A percentile compares a stretch with the other conserved stretches of the same genome.
Conservation (phyloP, 2,888 invertebrate species). For the Graphium colonna region DNA sequence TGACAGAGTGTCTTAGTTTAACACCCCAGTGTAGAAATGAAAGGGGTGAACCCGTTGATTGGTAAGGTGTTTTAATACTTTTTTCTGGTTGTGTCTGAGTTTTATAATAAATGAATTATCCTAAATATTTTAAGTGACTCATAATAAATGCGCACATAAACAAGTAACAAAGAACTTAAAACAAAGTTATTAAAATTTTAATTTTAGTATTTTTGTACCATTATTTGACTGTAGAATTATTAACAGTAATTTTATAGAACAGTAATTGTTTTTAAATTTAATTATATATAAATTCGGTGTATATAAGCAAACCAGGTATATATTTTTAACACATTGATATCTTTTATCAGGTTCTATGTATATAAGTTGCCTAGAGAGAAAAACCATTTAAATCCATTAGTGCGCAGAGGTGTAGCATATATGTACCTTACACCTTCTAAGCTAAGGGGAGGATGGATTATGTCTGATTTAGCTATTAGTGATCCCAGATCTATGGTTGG, state of each 20-base stretch:
- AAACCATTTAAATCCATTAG: constrained; percentile 70
- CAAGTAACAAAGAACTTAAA: neutral
- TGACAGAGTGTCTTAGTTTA: constrained; percentile 42
- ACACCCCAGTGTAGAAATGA: constrained; percentile 81
- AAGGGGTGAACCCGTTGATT: constrained; percentile 83
- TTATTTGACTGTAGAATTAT: no score
- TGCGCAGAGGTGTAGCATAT: constrained; percentile 84
- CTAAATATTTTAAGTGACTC: neutral
- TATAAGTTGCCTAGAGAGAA: constrained; percentile 88
- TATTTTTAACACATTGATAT: neutral
- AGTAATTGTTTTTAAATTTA: no score
- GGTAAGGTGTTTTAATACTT: constrained; percentile 70
- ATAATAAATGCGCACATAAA: neutral
- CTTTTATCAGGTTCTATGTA: constrained; percentile 85
- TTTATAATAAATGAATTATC: neutral
- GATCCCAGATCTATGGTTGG: constrained; percentile 83
- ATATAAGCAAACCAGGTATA: neutral
- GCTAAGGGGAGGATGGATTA: constrained; percentile 81
- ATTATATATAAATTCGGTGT: no score
- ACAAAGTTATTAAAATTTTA: neutral
- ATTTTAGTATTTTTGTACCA: neutral
- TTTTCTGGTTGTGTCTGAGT: constrained; percentile 2
- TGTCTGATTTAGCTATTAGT: constrained; percentile 83
- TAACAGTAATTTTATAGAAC: no score
- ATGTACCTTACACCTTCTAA: constrained; percentile 84